Percentiles rank a stretch among this genome's conserved stretches.
These are phyloP conservation scores for Passer montanus DNA, from an alignment of 2,113 vertebrate genomes.

Conservation along the genomic window DNA sequence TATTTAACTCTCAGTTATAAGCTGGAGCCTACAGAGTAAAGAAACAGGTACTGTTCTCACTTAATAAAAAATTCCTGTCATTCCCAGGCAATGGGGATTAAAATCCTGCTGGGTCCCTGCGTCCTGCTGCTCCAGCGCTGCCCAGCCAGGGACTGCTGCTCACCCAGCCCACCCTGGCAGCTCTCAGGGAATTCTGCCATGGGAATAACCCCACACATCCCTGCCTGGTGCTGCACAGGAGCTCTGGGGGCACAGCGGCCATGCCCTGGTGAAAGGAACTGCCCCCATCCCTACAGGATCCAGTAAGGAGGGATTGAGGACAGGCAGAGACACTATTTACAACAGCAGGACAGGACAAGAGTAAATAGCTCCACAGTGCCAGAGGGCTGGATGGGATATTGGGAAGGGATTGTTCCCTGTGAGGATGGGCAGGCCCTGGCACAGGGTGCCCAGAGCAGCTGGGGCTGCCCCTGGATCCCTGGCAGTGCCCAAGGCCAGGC, in stretches of 20 bases:
- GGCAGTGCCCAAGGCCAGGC: not conserved
- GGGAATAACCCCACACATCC: not conserved
- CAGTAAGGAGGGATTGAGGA: not conserved
- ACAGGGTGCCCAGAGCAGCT: not conserved
- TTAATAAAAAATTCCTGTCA: not conserved
- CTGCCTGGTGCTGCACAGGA: not conserved
- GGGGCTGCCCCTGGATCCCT: not conserved
- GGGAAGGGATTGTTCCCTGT: accelerated
- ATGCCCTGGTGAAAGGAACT: not conserved
- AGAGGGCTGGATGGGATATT: not conserved
- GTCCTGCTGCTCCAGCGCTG: not conserved
- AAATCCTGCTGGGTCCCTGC: not conserved
- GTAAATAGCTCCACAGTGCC: not conserved
- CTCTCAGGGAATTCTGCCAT: not conserved
- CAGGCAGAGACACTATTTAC: accelerated
- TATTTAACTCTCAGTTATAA: constrained; percentile 4
- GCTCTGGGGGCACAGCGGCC: not conserved
- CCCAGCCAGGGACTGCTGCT: not conserved
- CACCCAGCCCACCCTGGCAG: not conserved
- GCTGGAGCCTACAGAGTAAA: not conserved
- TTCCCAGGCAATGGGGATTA: not conserved
- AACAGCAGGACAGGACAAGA: not conserved
- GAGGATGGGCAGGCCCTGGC: not conserved
- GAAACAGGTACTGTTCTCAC: not conserved
- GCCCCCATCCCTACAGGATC: not conserved